Conservation (phyloP, 2,113 vertebrate genomes). For the Limanda limanda region DNA sequence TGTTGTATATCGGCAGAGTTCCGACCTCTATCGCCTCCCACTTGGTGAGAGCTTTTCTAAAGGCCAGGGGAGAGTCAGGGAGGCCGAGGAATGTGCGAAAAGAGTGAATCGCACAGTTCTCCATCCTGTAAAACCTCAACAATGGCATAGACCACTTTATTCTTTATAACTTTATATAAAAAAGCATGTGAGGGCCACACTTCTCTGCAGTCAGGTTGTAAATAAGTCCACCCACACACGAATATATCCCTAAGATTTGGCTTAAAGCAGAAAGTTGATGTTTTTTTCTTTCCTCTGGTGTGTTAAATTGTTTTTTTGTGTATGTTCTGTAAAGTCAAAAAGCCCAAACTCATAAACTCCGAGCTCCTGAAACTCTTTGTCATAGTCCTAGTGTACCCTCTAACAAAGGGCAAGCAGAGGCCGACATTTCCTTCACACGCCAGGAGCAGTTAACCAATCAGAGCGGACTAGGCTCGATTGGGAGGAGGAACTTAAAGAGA, state of each 20-base stretch:
- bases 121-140: slow-evolving; percentile 9
- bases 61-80: slow-evolving; percentile 32
- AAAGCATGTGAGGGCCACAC: background rate
- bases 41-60: slow-evolving; percentile 37
- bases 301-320: background rate
- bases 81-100: slow-evolving; percentile 20
- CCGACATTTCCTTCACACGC: too few species aligned
- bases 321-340: background rate
- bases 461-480: background rate
- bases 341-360: background rate
- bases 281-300: background rate
- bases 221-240: slow-evolving; percentile 21
- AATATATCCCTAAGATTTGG: slow-evolving; percentile 6
- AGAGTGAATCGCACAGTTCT: slow-evolving; percentile 20
- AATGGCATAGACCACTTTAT: slow-evolving; percentile 7
- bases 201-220: slow-evolving; percentile 20
- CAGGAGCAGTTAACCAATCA: background rate
- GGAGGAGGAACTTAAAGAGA: background rate
- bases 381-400: background rate
- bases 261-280: background rate
- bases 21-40: slow-evolving; percentile 43
- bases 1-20: slow-evolving; percentile 5
- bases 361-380: background rate
- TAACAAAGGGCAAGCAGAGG: too few species aligned
- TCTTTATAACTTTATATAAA: slow-evolving; percentile 31